Base-by-base conservation (phyloP, 2,113 vertebrate genomes). In the Regulus satrapa region DNA sequence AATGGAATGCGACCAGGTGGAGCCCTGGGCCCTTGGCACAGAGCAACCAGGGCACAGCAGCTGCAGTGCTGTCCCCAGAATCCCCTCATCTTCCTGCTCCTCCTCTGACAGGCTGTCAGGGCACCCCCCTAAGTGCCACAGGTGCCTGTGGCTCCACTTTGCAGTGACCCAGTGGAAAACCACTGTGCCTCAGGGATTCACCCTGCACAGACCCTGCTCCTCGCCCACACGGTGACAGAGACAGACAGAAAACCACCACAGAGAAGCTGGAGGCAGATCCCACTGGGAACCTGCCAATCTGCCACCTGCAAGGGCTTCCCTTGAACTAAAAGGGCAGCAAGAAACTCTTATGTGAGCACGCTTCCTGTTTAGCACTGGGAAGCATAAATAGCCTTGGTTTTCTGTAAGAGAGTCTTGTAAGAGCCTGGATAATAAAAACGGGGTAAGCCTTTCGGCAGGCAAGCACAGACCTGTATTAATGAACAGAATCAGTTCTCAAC, bases 71-170 rank as follows among this genome's bases (percentile, higher is more conserved):
- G 45, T 12, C 59, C 16, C 0, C 3, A 41, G 28, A 49, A 68
- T 18, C 8, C 16, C 28, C 23, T 8, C 18, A 55, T 14, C 25
- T 24, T 62, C 31, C 32, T 14, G 6, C 26, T 73, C 14, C 55
- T 36, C 40, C n/a, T 55, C 2, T 5, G 29, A 40, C 28, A 48
- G 46, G 41, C 68, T 48, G 29, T 26, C 49, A 55, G 40, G 52
- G n/a, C 67, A 75, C 43, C 32, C 21, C 9, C 66, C 5, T 6
- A 34, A 40, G 32, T 28, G 45, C 72, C n/a, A 12, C 0, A 0
- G 14, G 14, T 32, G 40, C 14, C 45, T 29, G 18, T 0, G 2
- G 3, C 7, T 55, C 15, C 19, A 12, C 43, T 49, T 10, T 17
- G 6, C 1, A 46, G 36, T 7, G 31, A 67, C 18, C 31, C 46